Evolutionary conservation across 2,113 vertebrate genomes (phyloP).

Genomic region (Alexandromys fortis): DNA sequence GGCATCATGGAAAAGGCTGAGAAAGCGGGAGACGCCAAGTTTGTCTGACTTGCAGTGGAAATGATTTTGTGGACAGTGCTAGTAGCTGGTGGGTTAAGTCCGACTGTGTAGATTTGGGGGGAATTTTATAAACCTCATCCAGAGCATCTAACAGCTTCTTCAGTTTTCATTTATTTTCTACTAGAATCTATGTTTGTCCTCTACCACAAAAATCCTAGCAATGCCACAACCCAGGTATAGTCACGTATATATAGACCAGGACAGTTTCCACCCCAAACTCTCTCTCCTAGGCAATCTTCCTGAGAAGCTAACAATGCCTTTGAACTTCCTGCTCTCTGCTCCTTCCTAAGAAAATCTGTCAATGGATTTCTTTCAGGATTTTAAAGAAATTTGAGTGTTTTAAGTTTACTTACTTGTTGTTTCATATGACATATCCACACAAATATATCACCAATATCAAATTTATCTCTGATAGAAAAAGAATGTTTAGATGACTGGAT

Average conservation of each 20-base stretch:
- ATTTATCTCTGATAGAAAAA: not conserved
- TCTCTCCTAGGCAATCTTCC: not conserved
- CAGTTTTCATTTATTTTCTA: not conserved
- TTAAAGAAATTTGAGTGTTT: conserved; percentile 10
- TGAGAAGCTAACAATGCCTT: not conserved
- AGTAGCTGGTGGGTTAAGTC: not conserved
- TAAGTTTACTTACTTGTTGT: conserved; percentile 5
- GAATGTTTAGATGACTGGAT: not conserved
- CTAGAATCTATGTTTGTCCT: not conserved
- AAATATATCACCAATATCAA: not conserved
- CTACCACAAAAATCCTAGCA: not conserved
- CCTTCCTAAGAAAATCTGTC: conserved; percentile 9
- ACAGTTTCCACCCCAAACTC: too few species aligned
- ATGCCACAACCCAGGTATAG: not conserved
- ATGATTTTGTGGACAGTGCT: not conserved
- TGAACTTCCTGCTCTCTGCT: not conserved
- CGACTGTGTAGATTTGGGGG: not conserved
- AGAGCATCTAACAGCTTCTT: not conserved
- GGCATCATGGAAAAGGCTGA: not conserved
- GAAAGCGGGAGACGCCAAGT: not conserved
- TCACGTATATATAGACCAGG: not conserved
- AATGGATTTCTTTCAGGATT: conserved; percentile 29
- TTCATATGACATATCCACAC: conserved; percentile 15
- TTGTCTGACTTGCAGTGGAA: not conserved
- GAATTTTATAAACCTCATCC: not conserved